Conservation (phyloP, 2,888 invertebrate genomes). For the Pyrgus malvae region DNA sequence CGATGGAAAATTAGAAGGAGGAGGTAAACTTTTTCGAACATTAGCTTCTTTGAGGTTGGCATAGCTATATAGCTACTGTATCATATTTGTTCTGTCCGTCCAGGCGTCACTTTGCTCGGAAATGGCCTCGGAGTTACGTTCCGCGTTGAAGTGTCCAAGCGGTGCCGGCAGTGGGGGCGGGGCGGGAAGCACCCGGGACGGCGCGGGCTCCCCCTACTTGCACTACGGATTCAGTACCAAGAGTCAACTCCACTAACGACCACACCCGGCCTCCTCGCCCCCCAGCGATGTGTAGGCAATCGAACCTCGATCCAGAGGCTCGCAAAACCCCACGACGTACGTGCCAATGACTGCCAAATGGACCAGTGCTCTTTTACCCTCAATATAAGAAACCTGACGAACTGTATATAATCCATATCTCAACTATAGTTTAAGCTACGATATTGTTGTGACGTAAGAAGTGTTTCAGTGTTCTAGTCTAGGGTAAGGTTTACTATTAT, state of each 20-base stretch:
- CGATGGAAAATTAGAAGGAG: constrained; percentile 58
- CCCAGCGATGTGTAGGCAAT: constrained; percentile 71
- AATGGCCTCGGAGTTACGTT: constrained; percentile 87
- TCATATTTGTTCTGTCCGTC: constrained; percentile 19
- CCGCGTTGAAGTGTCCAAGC: constrained; percentile 85
- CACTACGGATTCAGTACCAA: constrained; percentile 84
- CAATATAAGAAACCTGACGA: not conserved
- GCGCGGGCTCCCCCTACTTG: constrained; percentile 83
- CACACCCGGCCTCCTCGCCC: constrained; percentile 67
- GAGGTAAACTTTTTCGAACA: constrained; percentile 60
- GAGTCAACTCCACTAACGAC: constrained; percentile 76
- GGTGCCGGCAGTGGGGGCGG: constrained; percentile 65
- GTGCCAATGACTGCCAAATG: constrained; percentile 26
- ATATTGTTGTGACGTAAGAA: constrained; percentile 33
- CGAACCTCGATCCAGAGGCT: constrained; percentile 27
- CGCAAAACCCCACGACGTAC: not conserved
- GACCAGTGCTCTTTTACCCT: constrained; percentile 14
- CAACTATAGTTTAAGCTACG: constrained; percentile 31
- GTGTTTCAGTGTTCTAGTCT: constrained; percentile 32
- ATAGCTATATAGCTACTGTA: not conserved
- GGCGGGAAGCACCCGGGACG: constrained; percentile 63
- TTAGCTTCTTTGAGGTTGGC: constrained; percentile 17
- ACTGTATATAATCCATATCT: constrained; percentile 39
- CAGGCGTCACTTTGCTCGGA: constrained; percentile 88
- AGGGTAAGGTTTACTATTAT: constrained; percentile 13